Conservation (phyloP, 2,888 invertebrate species). For the Crioceris asparagi region DNA sequence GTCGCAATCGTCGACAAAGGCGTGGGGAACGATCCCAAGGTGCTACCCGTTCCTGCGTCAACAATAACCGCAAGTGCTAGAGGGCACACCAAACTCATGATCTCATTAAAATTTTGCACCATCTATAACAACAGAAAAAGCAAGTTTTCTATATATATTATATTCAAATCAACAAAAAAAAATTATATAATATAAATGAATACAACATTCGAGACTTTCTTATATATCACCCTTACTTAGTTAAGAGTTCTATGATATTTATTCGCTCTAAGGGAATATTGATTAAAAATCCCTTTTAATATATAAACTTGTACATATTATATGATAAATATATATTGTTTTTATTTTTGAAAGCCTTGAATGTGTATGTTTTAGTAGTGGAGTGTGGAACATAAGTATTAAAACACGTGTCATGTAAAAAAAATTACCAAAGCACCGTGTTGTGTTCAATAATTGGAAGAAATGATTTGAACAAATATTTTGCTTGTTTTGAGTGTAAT, state of each 20-base stretch:
- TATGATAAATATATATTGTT: conserved; percentile 12
- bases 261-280: conserved; percentile 29
- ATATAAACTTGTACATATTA: no score
- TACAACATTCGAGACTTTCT: conserved; percentile 17
- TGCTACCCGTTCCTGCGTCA: conserved; percentile 39
- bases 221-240: conserved; percentile 2
- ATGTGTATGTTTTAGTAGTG: conserved; percentile 11
- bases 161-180: no score
- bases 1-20: conserved; percentile 38
- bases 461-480: conserved; percentile 18
- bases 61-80: conserved; percentile 46
- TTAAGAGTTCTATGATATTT: conserved; percentile 10
- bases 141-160: neutral
- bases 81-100: conserved; percentile 31
- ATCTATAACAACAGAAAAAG: conserved; percentile 3
- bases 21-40: conserved; percentile 40
- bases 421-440: conserved; percentile 36
- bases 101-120: conserved; percentile 27
- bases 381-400: conserved; percentile 4
- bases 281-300: conserved; percentile 33
- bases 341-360: conserved; percentile 18
- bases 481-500: conserved; percentile 14
- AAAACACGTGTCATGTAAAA: conserved; percentile 18
- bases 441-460: conserved; percentile 32
- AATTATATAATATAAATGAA: conserved; percentile 4